These are phyloP conservation scores for Sebastiscus tertius DNA, from an alignment of 2,797 vertebrate species.

Conservation along the genomic window DNA sequence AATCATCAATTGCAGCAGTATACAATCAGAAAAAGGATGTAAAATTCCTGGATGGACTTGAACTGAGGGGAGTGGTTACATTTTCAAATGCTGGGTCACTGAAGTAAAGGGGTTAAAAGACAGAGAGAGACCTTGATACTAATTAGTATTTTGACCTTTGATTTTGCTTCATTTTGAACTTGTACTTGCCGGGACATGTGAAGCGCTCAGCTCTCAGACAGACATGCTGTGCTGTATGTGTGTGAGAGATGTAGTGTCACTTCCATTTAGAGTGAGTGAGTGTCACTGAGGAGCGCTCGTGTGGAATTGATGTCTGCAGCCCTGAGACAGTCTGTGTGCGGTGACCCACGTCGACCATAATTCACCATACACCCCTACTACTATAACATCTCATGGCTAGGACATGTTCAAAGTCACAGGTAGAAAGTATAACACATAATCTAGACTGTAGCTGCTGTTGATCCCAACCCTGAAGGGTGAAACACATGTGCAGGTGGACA, in stretches of 20 bases:
- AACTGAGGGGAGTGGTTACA: not conserved
- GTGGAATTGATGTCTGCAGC: slow-evolving; percentile 24
- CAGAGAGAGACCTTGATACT: not conserved
- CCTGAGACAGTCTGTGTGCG: slow-evolving; percentile 14
- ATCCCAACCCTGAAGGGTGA: too few species aligned
- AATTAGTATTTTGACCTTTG: not conserved
- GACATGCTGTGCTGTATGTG: not conserved
- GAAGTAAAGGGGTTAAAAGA: too few species aligned
- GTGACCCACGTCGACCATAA: slow-evolving; percentile 11
- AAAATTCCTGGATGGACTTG: not conserved
- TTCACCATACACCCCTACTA: not conserved
- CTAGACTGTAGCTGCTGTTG: not conserved
- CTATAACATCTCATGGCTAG: not conserved
- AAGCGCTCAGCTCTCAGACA: not conserved
- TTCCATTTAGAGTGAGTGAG: not conserved
- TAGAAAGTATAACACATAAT: not conserved
- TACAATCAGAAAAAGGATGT: not conserved
- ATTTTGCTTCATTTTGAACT: not conserved
- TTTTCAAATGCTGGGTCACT: not conserved
- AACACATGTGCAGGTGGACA: too few species aligned
- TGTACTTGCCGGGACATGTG: not conserved
- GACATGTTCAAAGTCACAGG: slow-evolving; percentile 4
- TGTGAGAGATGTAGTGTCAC: not conserved
- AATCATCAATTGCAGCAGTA: not conserved
- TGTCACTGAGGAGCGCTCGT: slow-evolving; percentile 8